Evolutionary conservation across 2,797 vertebrate species (phyloP), one percentile per base, ranked within the genome.

Genomic region (Knipowitschia caucasica): DNA sequence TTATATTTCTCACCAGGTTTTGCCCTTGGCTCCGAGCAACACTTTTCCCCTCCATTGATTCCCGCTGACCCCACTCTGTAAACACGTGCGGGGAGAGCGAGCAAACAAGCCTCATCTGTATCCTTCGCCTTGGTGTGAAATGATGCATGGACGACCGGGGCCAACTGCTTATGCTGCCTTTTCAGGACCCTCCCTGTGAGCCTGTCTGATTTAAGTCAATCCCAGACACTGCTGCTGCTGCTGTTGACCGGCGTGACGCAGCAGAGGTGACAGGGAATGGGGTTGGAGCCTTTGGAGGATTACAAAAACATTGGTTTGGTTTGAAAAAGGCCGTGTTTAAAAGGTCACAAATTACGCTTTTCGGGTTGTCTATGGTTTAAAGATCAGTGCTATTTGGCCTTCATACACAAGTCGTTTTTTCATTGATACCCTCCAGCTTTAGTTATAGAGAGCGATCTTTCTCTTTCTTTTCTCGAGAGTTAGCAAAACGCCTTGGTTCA

Each of bases 171-270:
- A 72, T 64, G 20, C 64, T 70, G 81, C 71, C 68, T 62, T 69
- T 73, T 71, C 50, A 64, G 65, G 80, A 56, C 45, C 17, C 53
- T 80, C 47, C 33, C 24, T 30, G 47, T 68, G 67, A 70, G 72
- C 64, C 53, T 58, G 50, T 87, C 78, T 78, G 82, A 87, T 86
- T 76, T 63, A 56, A 81, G 80, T 86, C 86, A 72, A 73, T 90
- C 82, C 78, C 44, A 0, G 85, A 83, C 84, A 71, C 58, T 17
- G n/a, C n/a, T n/a, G n/a, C n/a, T n/a, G n/a, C n/a, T n/a, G n/a
- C 42, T 68, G 75, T 78, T 82, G 78, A 85, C 71, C 15, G 33
- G 8, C 54, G 68, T 12, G 53, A 56, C 57, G 42, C 26, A 1
- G 56, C 47, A 40, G 61, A 56, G 50, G 25, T 34, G 33, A 33